A percentile compares a stretch with the other conserved stretches of the same genome.
phyloP scores from a whole-genome alignment of 2,113 vertebrate genomes.

The Pogona vitticeps region DNA sequence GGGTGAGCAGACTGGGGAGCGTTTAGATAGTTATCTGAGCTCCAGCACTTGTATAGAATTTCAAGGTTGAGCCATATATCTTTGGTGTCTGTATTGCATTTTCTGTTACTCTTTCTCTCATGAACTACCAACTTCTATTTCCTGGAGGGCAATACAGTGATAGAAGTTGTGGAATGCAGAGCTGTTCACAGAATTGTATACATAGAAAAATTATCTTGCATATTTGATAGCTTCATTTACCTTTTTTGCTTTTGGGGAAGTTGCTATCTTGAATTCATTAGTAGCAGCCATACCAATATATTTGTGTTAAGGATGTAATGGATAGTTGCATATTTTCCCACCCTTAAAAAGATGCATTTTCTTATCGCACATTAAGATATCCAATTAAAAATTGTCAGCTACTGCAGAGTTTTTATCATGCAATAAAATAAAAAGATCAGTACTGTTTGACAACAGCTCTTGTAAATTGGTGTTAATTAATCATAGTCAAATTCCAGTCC shows the following conservation, averaged over 20 bases:
- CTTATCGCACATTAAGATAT: too few relatives aligned
- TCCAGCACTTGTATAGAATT: neutral
- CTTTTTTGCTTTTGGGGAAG: too few relatives aligned
- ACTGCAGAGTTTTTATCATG: too few relatives aligned
- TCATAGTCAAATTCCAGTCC: neutral
- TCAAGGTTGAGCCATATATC: neutral
- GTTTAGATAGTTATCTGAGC: neutral
- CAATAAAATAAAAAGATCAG: too few relatives aligned
- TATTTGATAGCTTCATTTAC: neutral
- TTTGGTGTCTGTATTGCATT: neutral
- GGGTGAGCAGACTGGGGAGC: neutral
- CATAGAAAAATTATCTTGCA: neutral
- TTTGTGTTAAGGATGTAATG: too few relatives aligned
- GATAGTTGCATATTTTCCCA: too few relatives aligned
- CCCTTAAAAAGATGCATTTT: too few relatives aligned
- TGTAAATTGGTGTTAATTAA: neutral
- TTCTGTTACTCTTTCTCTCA: neutral
- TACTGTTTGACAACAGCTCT: too few relatives aligned
- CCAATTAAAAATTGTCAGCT: too few relatives aligned
- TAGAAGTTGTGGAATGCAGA: too few relatives aligned
- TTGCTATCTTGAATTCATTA: neutral
- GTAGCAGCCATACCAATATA: neutral
- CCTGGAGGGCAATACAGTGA: neutral
- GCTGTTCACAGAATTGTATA: neutral
- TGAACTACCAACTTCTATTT: neutral